These are phyloP conservation scores for Drosophila fuyamai DNA, from an alignment of 1,140 invertebrate species.

Conservation along the genomic window DNA sequence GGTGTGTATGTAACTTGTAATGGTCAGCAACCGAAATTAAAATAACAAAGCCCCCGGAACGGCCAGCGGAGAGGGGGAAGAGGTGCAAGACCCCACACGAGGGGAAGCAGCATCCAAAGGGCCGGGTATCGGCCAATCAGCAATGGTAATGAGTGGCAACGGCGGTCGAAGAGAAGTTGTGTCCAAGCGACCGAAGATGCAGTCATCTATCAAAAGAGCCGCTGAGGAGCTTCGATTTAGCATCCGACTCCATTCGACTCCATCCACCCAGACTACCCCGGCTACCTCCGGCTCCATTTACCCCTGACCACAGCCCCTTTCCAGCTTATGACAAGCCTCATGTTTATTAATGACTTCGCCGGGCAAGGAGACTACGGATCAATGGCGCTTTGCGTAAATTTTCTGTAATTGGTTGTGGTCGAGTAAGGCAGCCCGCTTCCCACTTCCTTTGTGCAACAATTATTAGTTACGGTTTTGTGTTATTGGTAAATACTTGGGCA, in stretches of 20 bases:
- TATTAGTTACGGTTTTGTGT: constrained; percentile 74
- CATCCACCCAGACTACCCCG: constrained; percentile 8
- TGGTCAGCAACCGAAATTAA: no score
- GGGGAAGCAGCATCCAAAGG: no score
- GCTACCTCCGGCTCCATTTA: constrained; percentile 29
- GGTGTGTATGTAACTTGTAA: no score
- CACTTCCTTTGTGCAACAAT: constrained; percentile 38
- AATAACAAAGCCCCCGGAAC: no score
- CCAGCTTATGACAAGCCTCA: constrained; percentile 48
- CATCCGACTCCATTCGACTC: constrained; percentile 4
- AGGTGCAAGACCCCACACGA: no score
- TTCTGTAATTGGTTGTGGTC: constrained; percentile 77
- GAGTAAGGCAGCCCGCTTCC: constrained; percentile 22
- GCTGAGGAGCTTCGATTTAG: constrained; percentile 67
- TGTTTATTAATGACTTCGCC: constrained; percentile 74
- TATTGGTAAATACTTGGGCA: constrained; percentile 73
- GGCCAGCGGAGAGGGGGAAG: no score
- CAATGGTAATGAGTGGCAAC: no score
- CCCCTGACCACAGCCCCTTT: constrained; percentile 37
- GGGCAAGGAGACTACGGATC: constrained; percentile 22
- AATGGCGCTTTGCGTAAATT: constrained; percentile 73
- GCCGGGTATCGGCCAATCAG: no score
- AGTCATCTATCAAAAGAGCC: constrained; percentile 76
- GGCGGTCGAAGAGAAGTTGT: no score
- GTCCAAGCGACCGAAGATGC: constrained; percentile 29